These are phyloP conservation scores for Psix sp. DNA, from an alignment of 1,140 invertebrate species.

Conservation along the genomic window DNA sequence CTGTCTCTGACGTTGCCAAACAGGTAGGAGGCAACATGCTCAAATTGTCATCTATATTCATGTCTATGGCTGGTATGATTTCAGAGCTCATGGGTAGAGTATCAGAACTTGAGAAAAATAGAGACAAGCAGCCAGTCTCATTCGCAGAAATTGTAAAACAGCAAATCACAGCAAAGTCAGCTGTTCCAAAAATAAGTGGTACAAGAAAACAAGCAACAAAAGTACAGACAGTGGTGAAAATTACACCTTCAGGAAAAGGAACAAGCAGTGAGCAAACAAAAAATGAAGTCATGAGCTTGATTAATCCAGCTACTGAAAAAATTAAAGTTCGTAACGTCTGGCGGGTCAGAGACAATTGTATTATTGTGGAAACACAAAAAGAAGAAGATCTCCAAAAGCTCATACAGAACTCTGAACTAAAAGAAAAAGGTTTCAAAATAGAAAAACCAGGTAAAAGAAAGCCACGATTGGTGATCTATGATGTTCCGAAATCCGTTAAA, in stretches of 20 bases:
- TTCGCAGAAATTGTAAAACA: neutral
- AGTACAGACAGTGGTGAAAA: too few relatives aligned
- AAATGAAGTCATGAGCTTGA: neutral
- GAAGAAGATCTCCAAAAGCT: too few relatives aligned
- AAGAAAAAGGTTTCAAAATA: too few relatives aligned
- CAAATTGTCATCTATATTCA: neutral
- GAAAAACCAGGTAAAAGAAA: too few relatives aligned
- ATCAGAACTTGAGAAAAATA: neutral
- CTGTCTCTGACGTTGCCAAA: neutral
- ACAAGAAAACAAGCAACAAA: neutral
- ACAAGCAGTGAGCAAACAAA: neutral
- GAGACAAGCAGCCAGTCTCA: neutral
- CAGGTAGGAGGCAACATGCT: neutral
- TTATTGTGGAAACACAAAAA: too few relatives aligned
- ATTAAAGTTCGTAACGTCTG: neutral
- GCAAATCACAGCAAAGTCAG: too few relatives aligned
- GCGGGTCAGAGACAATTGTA: too few relatives aligned
- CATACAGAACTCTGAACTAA: too few relatives aligned
- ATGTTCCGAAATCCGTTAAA: too few relatives aligned
- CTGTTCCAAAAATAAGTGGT: neutral
- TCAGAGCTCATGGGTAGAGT: neutral
- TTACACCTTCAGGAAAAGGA: too few relatives aligned
- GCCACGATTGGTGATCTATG: too few relatives aligned
- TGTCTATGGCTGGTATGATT: neutral
- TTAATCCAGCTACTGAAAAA: too few relatives aligned